These are phyloP conservation scores for Agonopterix alstromeriana DNA, from an alignment of 2,888 invertebrate genomes.

Conservation along the genomic window DNA sequence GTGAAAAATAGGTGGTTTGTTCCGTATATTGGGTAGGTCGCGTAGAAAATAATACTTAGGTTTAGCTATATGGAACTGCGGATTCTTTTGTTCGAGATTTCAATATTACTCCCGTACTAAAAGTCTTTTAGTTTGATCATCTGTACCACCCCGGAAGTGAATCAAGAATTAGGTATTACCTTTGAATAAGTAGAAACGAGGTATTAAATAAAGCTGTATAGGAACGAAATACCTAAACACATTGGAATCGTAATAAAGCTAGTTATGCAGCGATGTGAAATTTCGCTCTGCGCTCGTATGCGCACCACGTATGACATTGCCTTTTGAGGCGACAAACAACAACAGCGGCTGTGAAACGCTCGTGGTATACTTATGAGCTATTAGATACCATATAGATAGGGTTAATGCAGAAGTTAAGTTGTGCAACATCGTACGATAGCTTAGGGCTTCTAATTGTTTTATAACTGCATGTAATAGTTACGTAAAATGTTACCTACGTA, in stretches of 20 bases:
- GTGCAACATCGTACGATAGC: slow-evolving; percentile 4
- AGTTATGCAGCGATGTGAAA: slow-evolving; percentile 35
- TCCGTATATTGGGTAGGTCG: too few species aligned
- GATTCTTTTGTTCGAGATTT: too few species aligned
- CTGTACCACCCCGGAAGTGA: too few species aligned
- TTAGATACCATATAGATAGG: slow-evolving; percentile 11
- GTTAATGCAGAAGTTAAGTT: slow-evolving; percentile 1
- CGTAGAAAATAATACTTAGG: too few species aligned
- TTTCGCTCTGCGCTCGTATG: slow-evolving; percentile 40
- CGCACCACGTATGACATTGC: slow-evolving; percentile 31
- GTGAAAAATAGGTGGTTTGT: too few species aligned
- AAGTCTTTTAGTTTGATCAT: too few species aligned
- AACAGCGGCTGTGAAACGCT: slow-evolving; percentile 42
- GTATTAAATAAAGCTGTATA: neutral
- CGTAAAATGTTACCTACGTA: neutral
- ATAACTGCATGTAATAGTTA: slow-evolving; percentile 1
- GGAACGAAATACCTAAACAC: neutral
- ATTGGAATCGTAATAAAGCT: neutral
- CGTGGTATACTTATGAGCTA: slow-evolving; percentile 37
- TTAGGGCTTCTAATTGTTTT: slow-evolving; percentile 2
- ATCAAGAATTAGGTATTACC: too few species aligned
- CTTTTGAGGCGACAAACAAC: slow-evolving; percentile 34
- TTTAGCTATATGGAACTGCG: too few species aligned
- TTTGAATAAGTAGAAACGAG: too few species aligned
- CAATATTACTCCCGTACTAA: too few species aligned